phyloP scores from a whole-genome alignment of 2,888 invertebrate species.

The Nematopogon swammerdamellus region DNA sequence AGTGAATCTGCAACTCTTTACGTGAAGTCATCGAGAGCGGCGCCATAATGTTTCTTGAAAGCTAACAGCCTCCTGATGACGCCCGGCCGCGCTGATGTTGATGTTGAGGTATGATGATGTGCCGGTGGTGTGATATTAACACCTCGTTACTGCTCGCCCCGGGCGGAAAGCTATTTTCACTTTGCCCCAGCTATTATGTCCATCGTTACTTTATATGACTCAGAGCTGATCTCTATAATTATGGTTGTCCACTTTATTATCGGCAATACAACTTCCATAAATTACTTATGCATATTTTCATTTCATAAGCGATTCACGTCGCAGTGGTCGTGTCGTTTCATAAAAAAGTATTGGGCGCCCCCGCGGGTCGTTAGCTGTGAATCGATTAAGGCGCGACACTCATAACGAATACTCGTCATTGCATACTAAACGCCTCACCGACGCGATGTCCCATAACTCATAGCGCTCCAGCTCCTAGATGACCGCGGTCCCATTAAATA shows the following conservation, averaged over 20 bases:
- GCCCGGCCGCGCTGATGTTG: too few relatives aligned
- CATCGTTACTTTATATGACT: not conserved
- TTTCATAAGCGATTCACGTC: too few relatives aligned
- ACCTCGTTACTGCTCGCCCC: not conserved
- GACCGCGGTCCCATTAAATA: slow-evolving; percentile 5
- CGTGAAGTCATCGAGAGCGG: too few relatives aligned
- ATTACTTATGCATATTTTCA: too few relatives aligned
- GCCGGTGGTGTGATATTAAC: not conserved
- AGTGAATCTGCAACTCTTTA: too few relatives aligned
- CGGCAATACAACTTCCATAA: too few relatives aligned
- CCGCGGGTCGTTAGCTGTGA: slow-evolving; percentile 30
- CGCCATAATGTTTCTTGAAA: too few relatives aligned
- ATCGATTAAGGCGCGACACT: slow-evolving; percentile 26
- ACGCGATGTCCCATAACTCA: slow-evolving; percentile 2
- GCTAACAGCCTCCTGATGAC: too few relatives aligned
- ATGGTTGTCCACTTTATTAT: too few relatives aligned
- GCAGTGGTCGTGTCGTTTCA: too few relatives aligned
- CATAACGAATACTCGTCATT: slow-evolving; percentile 9
- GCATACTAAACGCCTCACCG: slow-evolving; percentile 17
- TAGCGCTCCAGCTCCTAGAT: slow-evolving; percentile 4
- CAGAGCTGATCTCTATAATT: not conserved
- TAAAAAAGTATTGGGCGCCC: slow-evolving; percentile 12
- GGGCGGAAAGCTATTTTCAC: not conserved
- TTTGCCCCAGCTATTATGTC: not conserved
- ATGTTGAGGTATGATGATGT: not conserved